phyloP scores from a whole-genome alignment of 2,797 vertebrate species.

The Galaxias olidus region DNA sequence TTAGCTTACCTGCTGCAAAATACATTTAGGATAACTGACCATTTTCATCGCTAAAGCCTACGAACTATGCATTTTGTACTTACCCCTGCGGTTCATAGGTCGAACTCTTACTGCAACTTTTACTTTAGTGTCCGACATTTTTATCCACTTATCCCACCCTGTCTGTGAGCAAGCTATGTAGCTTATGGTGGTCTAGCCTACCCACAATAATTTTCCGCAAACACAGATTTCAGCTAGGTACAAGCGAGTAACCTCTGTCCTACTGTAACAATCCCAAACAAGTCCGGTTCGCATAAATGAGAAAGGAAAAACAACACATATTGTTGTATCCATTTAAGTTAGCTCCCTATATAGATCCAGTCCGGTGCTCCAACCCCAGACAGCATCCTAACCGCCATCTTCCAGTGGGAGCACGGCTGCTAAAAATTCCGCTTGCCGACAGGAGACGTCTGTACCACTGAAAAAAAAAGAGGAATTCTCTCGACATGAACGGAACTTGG shows the following conservation, averaged over 20 bases:
- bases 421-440: constrained; percentile 54
- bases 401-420: constrained; percentile 73
- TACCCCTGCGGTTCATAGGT: constrained; percentile 96
- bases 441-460: constrained; percentile 44
- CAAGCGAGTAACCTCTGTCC: constrained; percentile 24
- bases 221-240: constrained; percentile 45
- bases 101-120: constrained; percentile 97
- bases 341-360: constrained; percentile 54
- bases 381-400: constrained; percentile 87
- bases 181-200: constrained; percentile 29
- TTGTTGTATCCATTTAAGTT: constrained; percentile 54
- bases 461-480: constrained; percentile 31
- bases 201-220: constrained; percentile 37
- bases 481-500: constrained; percentile 37
- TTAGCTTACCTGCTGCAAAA: no score
- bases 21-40: no score
- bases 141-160: constrained; percentile 71
- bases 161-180: constrained; percentile 37
- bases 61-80: constrained; percentile 51
- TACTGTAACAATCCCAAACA: constrained; percentile 35
- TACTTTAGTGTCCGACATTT: constrained; percentile 98
- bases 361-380: constrained; percentile 57
- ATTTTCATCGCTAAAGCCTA: no score
- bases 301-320: constrained; percentile 42
- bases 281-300: constrained; percentile 49